Conservation (phyloP, 2,888 invertebrate genomes). For the Exocentrus adspersus region DNA sequence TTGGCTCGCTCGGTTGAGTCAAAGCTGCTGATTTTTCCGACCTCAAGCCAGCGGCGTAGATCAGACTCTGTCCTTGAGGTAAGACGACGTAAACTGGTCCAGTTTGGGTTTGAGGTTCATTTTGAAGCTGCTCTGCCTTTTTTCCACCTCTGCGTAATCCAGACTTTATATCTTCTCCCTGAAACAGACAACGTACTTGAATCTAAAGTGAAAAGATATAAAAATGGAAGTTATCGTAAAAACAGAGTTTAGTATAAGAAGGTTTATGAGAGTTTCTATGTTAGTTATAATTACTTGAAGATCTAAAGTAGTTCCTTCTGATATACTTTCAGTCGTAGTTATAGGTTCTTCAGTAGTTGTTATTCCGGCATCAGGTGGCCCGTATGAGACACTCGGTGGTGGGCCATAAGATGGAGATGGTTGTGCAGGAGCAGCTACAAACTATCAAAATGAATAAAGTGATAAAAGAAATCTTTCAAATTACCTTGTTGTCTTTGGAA, state of each 20-base stretch:
- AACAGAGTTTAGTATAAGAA: too few species aligned
- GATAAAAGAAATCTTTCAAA: too few species aligned
- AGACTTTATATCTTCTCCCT: constrained; percentile 50
- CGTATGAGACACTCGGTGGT: constrained; percentile 44
- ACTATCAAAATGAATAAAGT: too few species aligned
- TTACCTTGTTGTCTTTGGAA: constrained; percentile 32
- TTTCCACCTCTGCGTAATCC: constrained; percentile 40
- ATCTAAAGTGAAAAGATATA: too few species aligned
- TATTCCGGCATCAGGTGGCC: constrained; percentile 27
- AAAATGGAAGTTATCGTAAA: too few species aligned
- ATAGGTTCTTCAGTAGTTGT: constrained; percentile 10
- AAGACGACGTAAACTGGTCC: constrained; percentile 48
- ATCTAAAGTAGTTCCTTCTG: background rate
- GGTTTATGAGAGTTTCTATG: too few species aligned
- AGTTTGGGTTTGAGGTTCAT: constrained; percentile 23
- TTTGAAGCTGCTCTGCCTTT: constrained; percentile 32
- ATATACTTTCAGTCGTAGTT: background rate
- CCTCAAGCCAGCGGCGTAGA: constrained; percentile 46
- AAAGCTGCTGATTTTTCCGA: background rate
- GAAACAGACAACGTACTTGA: too few species aligned
- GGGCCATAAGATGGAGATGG: constrained; percentile 50
- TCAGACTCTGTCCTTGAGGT: constrained; percentile 54
- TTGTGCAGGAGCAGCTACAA: constrained; percentile 32
- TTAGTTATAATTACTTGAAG: constrained; percentile 7
- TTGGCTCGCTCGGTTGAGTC: constrained; percentile 6